These are phyloP conservation scores for Sparidentex hasta DNA, from an alignment of 2,797 vertebrate genomes.

Conservation along the genomic window DNA sequence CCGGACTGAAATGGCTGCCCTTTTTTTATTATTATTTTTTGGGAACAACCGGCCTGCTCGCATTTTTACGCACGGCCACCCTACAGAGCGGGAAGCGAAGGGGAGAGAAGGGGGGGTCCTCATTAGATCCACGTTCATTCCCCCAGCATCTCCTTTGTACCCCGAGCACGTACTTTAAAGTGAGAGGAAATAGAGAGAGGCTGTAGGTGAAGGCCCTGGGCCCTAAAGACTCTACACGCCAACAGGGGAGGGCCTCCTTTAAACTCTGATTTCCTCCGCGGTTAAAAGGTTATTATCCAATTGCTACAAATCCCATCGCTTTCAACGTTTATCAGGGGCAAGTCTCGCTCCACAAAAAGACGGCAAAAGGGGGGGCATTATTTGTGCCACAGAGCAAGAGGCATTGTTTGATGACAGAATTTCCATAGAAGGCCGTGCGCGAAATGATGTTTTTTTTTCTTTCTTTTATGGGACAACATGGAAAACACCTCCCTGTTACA, in stretches of 20 bases:
- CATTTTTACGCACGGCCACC: slow-evolving; percentile 64
- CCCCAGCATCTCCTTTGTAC: slow-evolving; percentile 60
- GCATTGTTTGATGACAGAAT: slow-evolving; percentile 34
- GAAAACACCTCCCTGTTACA: not conserved
- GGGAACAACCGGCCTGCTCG: slow-evolving; percentile 17
- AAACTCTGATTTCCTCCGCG: slow-evolving; percentile 78
- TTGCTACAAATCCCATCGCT: slow-evolving; percentile 61
- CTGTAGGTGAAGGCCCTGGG: slow-evolving; percentile 68
- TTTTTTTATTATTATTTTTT: not conserved
- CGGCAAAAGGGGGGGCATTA: slow-evolving; percentile 34
- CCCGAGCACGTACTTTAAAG: slow-evolving; percentile 72
- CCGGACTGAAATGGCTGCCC: slow-evolving; percentile 35
- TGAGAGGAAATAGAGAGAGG: slow-evolving; percentile 67
- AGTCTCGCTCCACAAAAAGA: slow-evolving; percentile 57
- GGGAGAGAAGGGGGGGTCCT: slow-evolving; percentile 11
- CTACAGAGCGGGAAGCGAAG: slow-evolving; percentile 38
- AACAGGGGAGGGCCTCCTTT: slow-evolving; percentile 67
- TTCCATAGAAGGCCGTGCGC: slow-evolving; percentile 15
- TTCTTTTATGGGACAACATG: not conserved
- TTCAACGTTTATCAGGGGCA: slow-evolving; percentile 53
- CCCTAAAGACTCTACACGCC: slow-evolving; percentile 62
- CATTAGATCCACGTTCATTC: slow-evolving; percentile 53
- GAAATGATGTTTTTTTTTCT: slow-evolving; percentile 28
- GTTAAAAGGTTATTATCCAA: slow-evolving; percentile 74
- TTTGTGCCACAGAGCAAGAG: slow-evolving; percentile 46